Evolutionary conservation across 2,797 vertebrate genomes (phyloP).

Genomic region (Chromobotia macracanthus): DNA sequence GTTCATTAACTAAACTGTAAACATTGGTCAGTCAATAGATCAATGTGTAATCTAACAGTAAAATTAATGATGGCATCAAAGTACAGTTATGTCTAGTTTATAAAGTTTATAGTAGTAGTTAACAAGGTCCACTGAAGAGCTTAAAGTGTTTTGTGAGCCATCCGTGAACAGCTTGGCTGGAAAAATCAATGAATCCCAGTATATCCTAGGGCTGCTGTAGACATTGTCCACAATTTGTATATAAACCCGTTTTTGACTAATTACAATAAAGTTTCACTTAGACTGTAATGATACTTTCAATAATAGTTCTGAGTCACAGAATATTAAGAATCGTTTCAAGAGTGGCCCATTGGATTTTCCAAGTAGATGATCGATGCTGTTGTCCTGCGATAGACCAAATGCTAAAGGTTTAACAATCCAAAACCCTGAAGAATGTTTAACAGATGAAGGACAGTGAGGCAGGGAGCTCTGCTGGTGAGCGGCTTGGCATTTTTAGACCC

Average conservation of each 20-base stretch:
- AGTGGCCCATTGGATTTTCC: neutral
- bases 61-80: too few relatives aligned
- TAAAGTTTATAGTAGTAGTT: too few relatives aligned
- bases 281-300: too few relatives aligned
- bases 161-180: neutral
- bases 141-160: too few relatives aligned
- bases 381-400: neutral
- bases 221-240: neutral
- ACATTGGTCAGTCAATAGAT: too few relatives aligned
- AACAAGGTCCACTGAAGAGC: too few relatives aligned
- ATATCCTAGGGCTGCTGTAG: neutral
- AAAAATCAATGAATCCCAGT: neutral
- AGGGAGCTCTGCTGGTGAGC: neutral
- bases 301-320: neutral
- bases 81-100: too few relatives aligned
- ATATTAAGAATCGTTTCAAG: neutral
- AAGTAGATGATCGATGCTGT: neutral
- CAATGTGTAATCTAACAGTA: too few relatives aligned
- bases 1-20: too few relatives aligned
- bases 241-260: too few relatives aligned
- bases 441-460: neutral
- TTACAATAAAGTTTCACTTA: neutral
- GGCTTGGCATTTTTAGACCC: conserved; percentile 75
- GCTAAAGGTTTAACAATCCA: neutral
- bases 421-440: neutral